A percentile compares a stretch with the other conserved stretches of the same genome.
phyloP scores from a whole-genome alignment of 2,113 vertebrate species.

The Hipposideros armiger region DNA sequence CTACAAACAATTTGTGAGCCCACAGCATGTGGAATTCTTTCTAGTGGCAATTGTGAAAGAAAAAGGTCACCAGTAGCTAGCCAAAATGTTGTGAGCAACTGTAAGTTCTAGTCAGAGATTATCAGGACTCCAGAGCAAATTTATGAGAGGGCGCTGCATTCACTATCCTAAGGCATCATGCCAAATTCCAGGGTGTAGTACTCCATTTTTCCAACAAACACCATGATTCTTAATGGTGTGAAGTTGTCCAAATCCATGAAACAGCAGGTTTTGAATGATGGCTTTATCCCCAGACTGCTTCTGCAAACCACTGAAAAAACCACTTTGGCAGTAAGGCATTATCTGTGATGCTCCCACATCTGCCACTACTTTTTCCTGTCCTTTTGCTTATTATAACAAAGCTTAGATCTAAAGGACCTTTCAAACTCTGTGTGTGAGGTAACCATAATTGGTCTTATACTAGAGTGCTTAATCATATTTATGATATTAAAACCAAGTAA shows the following conservation, averaged over 20 bases:
- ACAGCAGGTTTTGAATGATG: neutral
- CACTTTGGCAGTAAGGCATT: neutral
- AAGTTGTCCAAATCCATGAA: neutral
- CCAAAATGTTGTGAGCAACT: neutral
- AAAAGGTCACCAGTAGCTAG: constrained; percentile 36
- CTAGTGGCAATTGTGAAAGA: neutral
- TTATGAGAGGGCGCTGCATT: neutral
- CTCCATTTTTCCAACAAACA: constrained; percentile 5
- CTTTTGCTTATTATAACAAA: constrained; percentile 21
- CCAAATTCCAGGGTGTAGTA: neutral
- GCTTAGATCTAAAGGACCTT: neutral
- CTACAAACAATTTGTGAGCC: constrained; percentile 13
- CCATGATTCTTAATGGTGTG: neutral
- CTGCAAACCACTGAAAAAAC: neutral
- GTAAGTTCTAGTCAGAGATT: neutral
- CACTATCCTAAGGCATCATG: neutral
- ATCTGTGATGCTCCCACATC: neutral
- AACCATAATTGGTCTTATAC: neutral
- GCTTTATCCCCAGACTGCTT: neutral
- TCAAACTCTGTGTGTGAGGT: neutral
- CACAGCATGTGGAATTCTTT: neutral
- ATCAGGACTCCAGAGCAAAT: neutral
- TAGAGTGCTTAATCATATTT: neutral
- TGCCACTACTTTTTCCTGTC: neutral
- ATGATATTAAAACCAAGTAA: constrained; percentile 22